These are phyloP conservation scores for Numenius phaeopus DNA, from an alignment of 2,797 vertebrate genomes.

Conservation along the genomic window DNA sequence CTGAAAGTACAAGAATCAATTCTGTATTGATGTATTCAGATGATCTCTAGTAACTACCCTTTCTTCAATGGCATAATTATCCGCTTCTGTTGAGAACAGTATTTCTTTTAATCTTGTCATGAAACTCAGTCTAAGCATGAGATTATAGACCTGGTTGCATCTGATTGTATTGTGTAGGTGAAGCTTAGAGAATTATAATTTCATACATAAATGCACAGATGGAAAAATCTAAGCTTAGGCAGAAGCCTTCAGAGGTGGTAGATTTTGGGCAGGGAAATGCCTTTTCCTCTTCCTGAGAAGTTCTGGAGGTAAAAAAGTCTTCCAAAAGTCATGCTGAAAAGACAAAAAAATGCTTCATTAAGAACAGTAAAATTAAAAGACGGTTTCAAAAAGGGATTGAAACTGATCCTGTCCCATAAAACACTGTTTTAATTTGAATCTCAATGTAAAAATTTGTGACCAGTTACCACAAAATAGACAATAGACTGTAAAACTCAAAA, in stretches of 20 bases:
- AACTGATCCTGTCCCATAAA: neutral
- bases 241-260: neutral
- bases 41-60: neutral
- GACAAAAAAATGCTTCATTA: neutral
- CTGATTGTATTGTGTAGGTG: neutral
- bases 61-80: neutral
- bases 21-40: conserved; percentile 23
- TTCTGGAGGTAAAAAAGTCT: neutral
- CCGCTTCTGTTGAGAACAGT: neutral
- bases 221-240: neutral
- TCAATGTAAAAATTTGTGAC: neutral
- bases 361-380: neutral
- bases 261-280: neutral
- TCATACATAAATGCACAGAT: neutral
- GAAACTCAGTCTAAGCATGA: neutral
- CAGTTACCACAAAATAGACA: neutral
- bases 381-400: neutral
- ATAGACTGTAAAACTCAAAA: neutral
- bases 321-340: neutral
- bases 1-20: conserved; percentile 32
- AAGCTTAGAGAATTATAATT: neutral
- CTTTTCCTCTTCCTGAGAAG: neutral
- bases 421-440: neutral
- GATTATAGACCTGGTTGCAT: neutral
- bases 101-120: neutral